Evolutionary conservation across 2,888 invertebrate species (phyloP).

Genomic region (Lasioglossum morio): DNA sequence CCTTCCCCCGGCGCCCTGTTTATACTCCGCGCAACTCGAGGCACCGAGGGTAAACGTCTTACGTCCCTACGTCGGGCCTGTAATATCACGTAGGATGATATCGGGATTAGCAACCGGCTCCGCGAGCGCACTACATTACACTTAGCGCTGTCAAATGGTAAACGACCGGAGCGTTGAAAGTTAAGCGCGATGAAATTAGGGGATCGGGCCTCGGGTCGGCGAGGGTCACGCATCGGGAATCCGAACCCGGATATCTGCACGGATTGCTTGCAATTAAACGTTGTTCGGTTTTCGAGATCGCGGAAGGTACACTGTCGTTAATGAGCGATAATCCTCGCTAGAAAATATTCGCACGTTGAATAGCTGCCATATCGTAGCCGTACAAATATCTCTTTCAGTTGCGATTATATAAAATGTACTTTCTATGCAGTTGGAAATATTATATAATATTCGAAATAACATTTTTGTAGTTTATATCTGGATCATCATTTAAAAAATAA

Average conservation of each 20-base stretch:
- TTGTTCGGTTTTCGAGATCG: background rate
- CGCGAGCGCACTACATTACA: constrained; percentile 30
- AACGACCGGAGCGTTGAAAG: constrained; percentile 30
- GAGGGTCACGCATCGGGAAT: constrained; percentile 39
- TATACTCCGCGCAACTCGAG: constrained; percentile 33
- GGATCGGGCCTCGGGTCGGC: constrained; percentile 1
- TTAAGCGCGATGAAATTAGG: constrained; percentile 51
- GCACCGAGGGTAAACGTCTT: constrained; percentile 50
- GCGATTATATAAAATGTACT: too few species aligned
- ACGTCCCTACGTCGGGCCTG: background rate
- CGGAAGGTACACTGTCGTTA: background rate
- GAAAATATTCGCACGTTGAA: background rate
- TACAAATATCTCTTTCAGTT: background rate
- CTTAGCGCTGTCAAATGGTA: constrained; percentile 31
- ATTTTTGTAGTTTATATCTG: too few species aligned
- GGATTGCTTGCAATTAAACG: constrained; percentile 33
- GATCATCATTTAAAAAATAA: background rate
- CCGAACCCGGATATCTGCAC: constrained; percentile 22
- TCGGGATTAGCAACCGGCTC: constrained; percentile 44
- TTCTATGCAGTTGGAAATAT: too few species aligned
- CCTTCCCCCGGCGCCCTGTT: constrained; percentile 34
- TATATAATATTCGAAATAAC: too few species aligned
- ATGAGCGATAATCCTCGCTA: background rate
- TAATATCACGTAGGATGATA: constrained; percentile 54
- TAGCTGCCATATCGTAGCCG: too few species aligned